Conservation (phyloP, 2,113 vertebrate genomes). For the Hippolais icterina region DNA sequence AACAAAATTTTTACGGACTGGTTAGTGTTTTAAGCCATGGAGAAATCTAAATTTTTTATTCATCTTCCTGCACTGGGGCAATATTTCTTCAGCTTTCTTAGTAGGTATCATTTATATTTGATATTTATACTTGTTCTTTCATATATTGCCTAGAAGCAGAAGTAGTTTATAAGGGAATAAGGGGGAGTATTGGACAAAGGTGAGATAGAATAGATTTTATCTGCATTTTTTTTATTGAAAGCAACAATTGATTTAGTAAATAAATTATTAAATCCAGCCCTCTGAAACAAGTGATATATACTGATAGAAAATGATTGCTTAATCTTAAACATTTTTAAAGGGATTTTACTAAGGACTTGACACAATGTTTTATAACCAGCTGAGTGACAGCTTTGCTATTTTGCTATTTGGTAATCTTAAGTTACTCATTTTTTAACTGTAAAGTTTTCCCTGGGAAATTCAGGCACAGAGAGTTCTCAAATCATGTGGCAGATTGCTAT, state of each 20-base stretch:
- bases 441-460: constrained; percentile 4
- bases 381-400: background rate
- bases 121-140: background rate
- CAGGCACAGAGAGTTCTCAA: background rate
- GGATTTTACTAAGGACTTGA: background rate
- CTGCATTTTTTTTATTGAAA: background rate
- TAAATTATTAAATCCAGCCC: background rate
- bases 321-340: background rate
- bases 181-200: background rate
- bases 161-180: background rate
- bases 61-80: background rate
- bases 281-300: background rate
- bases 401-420: background rate
- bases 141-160: background rate
- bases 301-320: background rate
- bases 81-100: background rate
- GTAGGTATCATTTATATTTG: background rate
- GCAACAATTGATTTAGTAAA: background rate
- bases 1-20: background rate
- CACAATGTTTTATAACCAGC: background rate
- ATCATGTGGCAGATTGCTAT: background rate
- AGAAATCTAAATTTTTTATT: background rate
- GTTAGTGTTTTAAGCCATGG: background rate
- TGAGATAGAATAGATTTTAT: background rate
- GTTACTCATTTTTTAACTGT: background rate